Evolutionary conservation across 2,797 vertebrate genomes (phyloP).

Genomic region (Crypturellus tataupa): DNA sequence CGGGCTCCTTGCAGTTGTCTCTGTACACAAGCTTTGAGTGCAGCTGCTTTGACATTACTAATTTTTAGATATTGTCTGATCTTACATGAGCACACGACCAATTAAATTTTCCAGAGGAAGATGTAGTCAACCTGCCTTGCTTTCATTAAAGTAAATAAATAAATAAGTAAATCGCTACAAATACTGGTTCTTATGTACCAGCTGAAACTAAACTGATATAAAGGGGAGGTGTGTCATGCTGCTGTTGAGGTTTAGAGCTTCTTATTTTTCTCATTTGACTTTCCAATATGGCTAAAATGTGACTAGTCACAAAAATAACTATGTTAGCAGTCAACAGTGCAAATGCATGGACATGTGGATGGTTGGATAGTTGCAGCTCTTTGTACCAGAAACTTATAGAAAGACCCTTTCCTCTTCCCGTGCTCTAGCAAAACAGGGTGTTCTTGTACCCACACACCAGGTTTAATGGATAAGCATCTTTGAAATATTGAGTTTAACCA

Average conservation of each 20-base stretch:
- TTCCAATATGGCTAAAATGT: slow-evolving; percentile 29
- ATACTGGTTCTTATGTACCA: not conserved
- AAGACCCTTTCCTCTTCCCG: not conserved
- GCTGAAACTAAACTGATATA: not conserved
- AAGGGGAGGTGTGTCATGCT: not conserved
- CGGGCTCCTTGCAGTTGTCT: not conserved
- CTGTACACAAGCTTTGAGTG: not conserved
- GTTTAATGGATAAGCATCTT: not conserved
- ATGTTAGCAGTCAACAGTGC: not conserved
- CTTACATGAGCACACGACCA: not conserved
- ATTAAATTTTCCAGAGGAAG: not conserved
- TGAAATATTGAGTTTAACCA: not conserved
- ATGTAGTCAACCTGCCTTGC: not conserved
- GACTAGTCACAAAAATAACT: not conserved
- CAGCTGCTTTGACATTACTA: not conserved
- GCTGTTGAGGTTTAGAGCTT: not conserved
- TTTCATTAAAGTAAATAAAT: not conserved
- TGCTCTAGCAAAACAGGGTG: not conserved
- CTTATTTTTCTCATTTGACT: not conserved
- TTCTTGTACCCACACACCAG: not conserved
- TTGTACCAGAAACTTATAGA: not conserved
- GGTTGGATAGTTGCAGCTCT: not conserved
- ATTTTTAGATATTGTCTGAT: not conserved
- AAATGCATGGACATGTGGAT: not conserved
- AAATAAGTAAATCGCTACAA: not conserved